Conservation (phyloP, 2,113 vertebrate species). For the Onychostruthus taczanowskii region DNA sequence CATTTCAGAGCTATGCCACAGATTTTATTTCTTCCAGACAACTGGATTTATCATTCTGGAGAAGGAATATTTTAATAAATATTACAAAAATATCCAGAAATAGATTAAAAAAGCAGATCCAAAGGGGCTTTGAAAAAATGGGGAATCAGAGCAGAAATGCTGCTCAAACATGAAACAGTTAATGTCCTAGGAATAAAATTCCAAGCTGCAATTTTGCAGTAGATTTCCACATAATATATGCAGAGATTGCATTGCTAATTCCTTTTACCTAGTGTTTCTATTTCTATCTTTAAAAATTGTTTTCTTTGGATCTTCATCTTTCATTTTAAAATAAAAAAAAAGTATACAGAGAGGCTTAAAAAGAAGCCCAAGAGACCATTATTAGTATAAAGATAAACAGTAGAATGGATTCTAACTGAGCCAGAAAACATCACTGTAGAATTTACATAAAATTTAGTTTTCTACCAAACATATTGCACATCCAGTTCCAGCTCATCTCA, state of each 20-base stretch:
- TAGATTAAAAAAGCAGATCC: background rate
- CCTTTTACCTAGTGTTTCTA: constrained; percentile 48
- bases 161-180: background rate
- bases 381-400: constrained; percentile 62
- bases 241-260: constrained; percentile 54
- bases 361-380: constrained; percentile 57
- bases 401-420: constrained; percentile 51
- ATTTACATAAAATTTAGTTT: constrained; percentile 66
- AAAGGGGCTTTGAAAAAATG: background rate
- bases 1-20: constrained; percentile 62
- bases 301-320: constrained; percentile 50
- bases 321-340: constrained; percentile 43
- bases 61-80: constrained; percentile 56
- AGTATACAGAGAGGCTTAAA: constrained; percentile 28
- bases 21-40: constrained; percentile 71
- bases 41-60: constrained; percentile 63
- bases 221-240: constrained; percentile 44
- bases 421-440: constrained; percentile 57
- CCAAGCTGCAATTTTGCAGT: constrained; percentile 13
- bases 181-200: constrained; percentile 43
- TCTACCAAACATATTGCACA: constrained; percentile 42
- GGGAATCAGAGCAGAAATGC: background rate
- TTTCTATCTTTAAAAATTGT: constrained; percentile 50
- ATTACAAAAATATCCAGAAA: constrained; percentile 16
- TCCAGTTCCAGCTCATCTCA: constrained; percentile 57